Evolutionary conservation across 2,113 vertebrate genomes (phyloP), one percentile per base, ranked within the genome.

Genomic region (Cephalopterus ornatus): DNA sequence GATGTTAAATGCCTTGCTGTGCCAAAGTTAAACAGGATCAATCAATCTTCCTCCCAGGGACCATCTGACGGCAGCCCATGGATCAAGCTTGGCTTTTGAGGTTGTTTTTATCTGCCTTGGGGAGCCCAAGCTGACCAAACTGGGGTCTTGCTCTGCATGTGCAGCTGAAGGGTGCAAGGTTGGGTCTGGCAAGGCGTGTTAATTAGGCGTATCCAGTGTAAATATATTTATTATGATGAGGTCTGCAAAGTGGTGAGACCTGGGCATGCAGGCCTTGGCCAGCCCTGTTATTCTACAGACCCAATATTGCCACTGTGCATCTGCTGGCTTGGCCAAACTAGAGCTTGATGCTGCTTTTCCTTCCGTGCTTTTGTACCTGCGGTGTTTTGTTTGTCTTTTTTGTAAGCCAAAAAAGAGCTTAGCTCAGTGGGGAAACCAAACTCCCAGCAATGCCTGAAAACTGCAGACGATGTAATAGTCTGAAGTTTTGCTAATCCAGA

Each of bases 401-500:
- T 71, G 80, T 78, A 8, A 30, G 70, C 85, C 89, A 75, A 72
- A 86, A 76, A 88, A 75, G 27, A 91, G 37, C 86, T 92, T 92
- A 84, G 65, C 33, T 95, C 56, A 84, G 56, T 74, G 73, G 70
- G 76, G 93, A 91, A 95, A 95, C 61, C 44, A 44, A 92, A 81
- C 94, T 78, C 77, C 56, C 77, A 89, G 94, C 89, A 91, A 91
- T 56, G 89, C 66, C 80, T 87, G 95, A 49, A 96, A 86, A 93
- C 59, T 67, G 33, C 39, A 92, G 91, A 68, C 33, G 0, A 2
- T 89, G 65, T 87, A 95, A 78, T 75, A 89, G 86, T 91, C 95
- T 89, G 84, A 88, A 89, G 73, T 92, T 95, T 55, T 81, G 80
- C 80, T 97, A 95, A 95, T 89, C 77, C 94, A 94, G 95, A 85